phyloP scores from a whole-genome alignment of 2,797 vertebrate genomes.

The Echeneis naucrates region DNA sequence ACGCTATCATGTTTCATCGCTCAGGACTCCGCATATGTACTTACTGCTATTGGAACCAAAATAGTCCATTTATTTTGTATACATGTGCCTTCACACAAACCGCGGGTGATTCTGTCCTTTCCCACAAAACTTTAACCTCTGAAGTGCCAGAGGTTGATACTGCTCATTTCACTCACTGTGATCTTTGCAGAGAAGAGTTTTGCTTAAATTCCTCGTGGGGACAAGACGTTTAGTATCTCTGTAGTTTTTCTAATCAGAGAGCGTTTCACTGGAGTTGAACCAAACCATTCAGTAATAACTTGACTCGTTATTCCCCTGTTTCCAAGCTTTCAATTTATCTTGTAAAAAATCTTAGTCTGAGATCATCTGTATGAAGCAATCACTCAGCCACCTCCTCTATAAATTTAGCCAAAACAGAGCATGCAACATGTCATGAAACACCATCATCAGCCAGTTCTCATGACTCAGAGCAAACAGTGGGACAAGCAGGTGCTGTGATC shows the following conservation, averaged over 20 bases:
- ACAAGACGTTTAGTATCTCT: conserved; percentile 34
- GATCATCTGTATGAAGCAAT: conserved; percentile 24
- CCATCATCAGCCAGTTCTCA: conserved; percentile 54
- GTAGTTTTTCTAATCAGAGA: conserved; percentile 21
- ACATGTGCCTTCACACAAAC: conserved; percentile 62
- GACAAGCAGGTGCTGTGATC: conserved; percentile 60
- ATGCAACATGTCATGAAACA: conserved; percentile 51
- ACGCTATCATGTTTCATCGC: conserved; percentile 27
- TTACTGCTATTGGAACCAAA: conserved; percentile 65
- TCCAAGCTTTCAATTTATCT: conserved; percentile 3
- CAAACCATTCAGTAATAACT: background rate
- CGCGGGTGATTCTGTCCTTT: conserved; percentile 65
- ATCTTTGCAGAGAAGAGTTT: conserved; percentile 26
- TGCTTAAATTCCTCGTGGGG: conserved; percentile 39
- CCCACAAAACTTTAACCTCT: conserved; percentile 76
- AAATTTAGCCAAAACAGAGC: conserved; percentile 47
- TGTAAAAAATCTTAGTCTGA: conserved; percentile 17
- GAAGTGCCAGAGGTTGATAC: conserved; percentile 63
- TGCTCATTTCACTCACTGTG: conserved; percentile 55
- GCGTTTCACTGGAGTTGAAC: conserved; percentile 16
- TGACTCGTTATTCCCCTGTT: conserved; percentile 1
- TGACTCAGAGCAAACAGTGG: conserved; percentile 53
- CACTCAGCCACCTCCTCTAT: conserved; percentile 25
- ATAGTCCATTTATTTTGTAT: conserved; percentile 65
- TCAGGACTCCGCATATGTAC: conserved; percentile 42